Percentiles rank a stretch among this genome's conserved stretches.
Conservation (phyloP, 2,113 vertebrate species). For the Bagarius yarrelli region DNA sequence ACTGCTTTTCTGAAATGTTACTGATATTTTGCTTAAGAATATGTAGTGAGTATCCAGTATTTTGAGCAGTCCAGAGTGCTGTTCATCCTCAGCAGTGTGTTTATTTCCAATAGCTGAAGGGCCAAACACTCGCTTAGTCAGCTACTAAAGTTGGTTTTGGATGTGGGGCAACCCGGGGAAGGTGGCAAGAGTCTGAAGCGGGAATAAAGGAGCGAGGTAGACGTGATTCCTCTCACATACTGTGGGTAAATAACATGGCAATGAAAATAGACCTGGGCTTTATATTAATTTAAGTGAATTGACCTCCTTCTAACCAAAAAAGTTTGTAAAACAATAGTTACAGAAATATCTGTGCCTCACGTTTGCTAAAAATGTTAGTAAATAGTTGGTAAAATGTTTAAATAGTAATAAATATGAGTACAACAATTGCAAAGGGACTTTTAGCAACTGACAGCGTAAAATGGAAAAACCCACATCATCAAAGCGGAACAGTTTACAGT, state of each 20-base stretch:
- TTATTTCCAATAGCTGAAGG: not conserved
- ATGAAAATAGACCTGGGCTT: not conserved
- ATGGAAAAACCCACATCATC: not conserved
- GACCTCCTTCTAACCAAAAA: not conserved
- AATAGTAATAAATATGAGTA: not conserved
- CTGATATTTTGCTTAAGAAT: not conserved
- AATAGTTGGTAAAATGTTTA: not conserved
- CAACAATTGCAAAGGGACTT: not conserved
- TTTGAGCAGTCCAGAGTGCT: not conserved
- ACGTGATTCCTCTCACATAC: constrained; percentile 46
- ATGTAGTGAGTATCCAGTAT: not conserved
- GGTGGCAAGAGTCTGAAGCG: not conserved
- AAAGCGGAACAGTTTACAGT: not conserved
- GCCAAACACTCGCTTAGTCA: not conserved
- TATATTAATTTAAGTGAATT: not conserved
- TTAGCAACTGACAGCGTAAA: no score
- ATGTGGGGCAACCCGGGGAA: not conserved
- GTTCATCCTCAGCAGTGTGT: not conserved
- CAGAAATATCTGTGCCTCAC: no score
- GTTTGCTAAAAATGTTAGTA: not conserved
- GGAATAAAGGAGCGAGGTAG: constrained; percentile 5
- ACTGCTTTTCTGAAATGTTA: no score
- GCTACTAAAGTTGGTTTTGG: not conserved
- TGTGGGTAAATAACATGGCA: not conserved
- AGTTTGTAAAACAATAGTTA: not conserved